Conservation (phyloP, 2,888 invertebrate genomes). For the Thumatha senex region DNA sequence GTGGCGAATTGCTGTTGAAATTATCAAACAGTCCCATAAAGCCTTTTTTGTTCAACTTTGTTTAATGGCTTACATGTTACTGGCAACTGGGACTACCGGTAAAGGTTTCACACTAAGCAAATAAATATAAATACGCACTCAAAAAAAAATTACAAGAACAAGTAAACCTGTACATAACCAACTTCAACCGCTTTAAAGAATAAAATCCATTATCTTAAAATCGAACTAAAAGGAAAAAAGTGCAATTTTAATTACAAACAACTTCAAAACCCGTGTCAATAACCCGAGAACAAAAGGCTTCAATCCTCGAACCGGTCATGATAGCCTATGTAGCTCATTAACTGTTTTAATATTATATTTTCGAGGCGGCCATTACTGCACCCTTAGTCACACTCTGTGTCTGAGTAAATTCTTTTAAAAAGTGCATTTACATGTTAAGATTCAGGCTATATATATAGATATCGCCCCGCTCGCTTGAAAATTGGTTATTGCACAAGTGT, state of each 20-base stretch:
- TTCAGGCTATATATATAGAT: too few species aligned
- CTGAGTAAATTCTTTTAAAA: conserved; percentile 38
- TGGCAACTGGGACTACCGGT: too few species aligned
- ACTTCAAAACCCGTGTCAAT: conserved; percentile 43
- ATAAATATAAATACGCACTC: too few species aligned
- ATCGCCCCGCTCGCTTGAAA: too few species aligned
- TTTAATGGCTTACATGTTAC: too few species aligned
- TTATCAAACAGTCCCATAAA: too few species aligned
- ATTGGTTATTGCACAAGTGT: too few species aligned
- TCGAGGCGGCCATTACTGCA: conserved; percentile 63
- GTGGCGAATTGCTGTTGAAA: too few species aligned
- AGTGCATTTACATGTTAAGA: conserved; percentile 14
- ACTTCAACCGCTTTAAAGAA: neutral
- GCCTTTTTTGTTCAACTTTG: too few species aligned
- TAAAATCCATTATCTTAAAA: conserved; percentile 19
- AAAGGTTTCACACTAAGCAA: too few species aligned
- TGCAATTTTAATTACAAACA: conserved; percentile 65
- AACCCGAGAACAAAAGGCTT: conserved; percentile 64
- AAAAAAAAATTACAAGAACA: neutral
- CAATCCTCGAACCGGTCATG: conserved; percentile 55
- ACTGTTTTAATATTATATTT: conserved; percentile 75
- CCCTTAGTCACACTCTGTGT: conserved; percentile 68
- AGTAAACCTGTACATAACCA: neutral
- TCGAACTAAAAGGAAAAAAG: conserved; percentile 40
- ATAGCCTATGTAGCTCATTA: conserved; percentile 71